Percentiles rank a stretch among this genome's conserved stretches.
Evolutionary conservation across 2,797 vertebrate genomes (phyloP).

Genomic region (Clarias laeviceps): DNA sequence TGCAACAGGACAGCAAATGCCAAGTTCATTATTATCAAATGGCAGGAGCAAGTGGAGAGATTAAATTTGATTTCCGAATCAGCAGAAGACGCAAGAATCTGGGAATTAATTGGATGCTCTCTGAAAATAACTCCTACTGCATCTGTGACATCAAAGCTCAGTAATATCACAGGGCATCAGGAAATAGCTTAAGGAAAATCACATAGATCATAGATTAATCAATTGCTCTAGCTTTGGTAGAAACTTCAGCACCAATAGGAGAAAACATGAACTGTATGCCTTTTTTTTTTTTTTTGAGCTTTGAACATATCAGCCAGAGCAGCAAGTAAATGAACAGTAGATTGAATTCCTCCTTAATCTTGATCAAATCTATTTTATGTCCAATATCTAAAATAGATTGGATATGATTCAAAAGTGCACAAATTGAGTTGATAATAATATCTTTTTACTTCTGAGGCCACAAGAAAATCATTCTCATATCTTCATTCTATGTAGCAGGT

Average conservation of each 20-base stretch:
- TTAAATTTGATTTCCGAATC: constrained; percentile 66
- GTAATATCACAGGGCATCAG: constrained; percentile 63
- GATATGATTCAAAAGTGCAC: not conserved
- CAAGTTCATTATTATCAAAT: constrained; percentile 68
- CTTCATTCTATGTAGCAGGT: not conserved
- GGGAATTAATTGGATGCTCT: constrained; percentile 62
- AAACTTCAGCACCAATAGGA: not conserved
- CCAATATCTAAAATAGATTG: not conserved
- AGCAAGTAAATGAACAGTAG: not conserved
- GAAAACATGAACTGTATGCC: constrained; percentile 4
- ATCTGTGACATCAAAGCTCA: constrained; percentile 64
- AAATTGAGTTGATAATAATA: not conserved
- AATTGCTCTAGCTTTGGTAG: constrained; percentile 40
- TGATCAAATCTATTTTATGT: not conserved
- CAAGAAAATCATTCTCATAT: not conserved
- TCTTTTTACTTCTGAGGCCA: not conserved
- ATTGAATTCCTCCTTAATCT: no score
- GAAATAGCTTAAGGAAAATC: constrained; percentile 61
- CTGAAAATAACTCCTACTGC: constrained; percentile 55
- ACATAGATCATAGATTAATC: constrained; percentile 59
- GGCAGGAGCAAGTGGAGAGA: constrained; percentile 59
- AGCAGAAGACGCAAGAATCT: constrained; percentile 58
- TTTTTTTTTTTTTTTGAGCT: not conserved
- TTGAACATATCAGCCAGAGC: not conserved
- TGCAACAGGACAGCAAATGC: constrained; percentile 59